Evolutionary conservation across 2,888 invertebrate species (phyloP).

Genomic region (Smittia aterrima): DNA sequence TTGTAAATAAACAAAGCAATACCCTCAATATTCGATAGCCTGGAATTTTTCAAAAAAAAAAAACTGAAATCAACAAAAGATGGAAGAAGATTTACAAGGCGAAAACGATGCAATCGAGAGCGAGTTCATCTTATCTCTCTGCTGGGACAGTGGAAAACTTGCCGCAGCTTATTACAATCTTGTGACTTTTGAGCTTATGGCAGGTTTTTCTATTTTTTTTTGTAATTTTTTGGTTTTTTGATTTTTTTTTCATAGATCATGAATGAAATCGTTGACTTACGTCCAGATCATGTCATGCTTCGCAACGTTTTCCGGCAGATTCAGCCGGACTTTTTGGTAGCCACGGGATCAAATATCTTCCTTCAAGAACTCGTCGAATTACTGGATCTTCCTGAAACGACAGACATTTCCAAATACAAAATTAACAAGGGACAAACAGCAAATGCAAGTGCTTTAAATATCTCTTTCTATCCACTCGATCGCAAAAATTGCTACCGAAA

Average conservation of each 20-base stretch:
- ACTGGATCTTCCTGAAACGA: slow-evolving; percentile 32
- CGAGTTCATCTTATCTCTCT: slow-evolving; percentile 43
- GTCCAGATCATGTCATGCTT: slow-evolving; percentile 43
- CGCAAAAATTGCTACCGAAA: slow-evolving; percentile 43
- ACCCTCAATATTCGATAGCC: too few relatives aligned
- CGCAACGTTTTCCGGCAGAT: slow-evolving; percentile 44
- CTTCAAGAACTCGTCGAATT: slow-evolving; percentile 42
- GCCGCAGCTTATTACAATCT: slow-evolving; percentile 43
- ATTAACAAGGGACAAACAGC: slow-evolving; percentile 11
- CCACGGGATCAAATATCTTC: slow-evolving; percentile 43
- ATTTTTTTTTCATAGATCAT: slow-evolving; percentile 11
- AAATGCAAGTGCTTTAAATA: slow-evolving; percentile 34
- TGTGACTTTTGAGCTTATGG: slow-evolving; percentile 43
- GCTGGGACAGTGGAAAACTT: slow-evolving; percentile 43
- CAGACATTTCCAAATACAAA: slow-evolving; percentile 42
- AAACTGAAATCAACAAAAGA: background rate
- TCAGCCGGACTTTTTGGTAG: slow-evolving; percentile 42
- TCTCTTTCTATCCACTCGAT: slow-evolving; percentile 42
- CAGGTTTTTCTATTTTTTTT: slow-evolving; percentile 7
- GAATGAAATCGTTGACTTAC: slow-evolving; percentile 43
- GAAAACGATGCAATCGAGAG: background rate
- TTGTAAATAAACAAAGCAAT: too few relatives aligned
- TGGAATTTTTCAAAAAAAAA: too few relatives aligned
- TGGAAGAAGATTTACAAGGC: background rate
- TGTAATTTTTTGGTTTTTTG: too few relatives aligned